phyloP scores from a whole-genome alignment of 1,140 invertebrate species.

The Eriocheir sinensis region DNA sequence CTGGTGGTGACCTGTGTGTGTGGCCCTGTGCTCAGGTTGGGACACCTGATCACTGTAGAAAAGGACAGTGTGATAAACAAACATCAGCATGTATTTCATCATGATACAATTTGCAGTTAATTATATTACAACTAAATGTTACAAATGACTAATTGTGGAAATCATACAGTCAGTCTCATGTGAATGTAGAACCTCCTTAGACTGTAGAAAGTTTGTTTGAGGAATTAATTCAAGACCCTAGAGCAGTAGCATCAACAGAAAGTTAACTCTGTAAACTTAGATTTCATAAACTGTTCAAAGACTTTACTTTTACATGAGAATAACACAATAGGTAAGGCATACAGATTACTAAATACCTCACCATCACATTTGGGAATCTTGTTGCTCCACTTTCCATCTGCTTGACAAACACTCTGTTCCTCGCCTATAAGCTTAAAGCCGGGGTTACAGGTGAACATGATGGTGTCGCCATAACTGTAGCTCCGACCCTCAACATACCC shows the following conservation, averaged over 20 bases:
- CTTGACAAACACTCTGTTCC: constrained; percentile 71
- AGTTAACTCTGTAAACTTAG: too few relatives aligned
- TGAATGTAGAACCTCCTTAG: too few relatives aligned
- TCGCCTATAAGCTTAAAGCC: constrained; percentile 84
- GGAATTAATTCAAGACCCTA: too few relatives aligned
- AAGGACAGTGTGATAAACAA: neutral
- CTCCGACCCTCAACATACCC: constrained; percentile 83
- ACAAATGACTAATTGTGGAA: too few relatives aligned
- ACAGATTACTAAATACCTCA: constrained; percentile 46
- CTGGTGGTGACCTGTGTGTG: constrained; percentile 65
- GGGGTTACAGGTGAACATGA: constrained; percentile 83
- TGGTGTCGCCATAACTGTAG: constrained; percentile 84
- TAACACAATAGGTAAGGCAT: too few relatives aligned
- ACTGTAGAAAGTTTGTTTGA: too few relatives aligned
- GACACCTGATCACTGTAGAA: constrained; percentile 78
- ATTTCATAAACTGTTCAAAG: too few relatives aligned
- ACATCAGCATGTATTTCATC: neutral
- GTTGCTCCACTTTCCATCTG: constrained; percentile 78
- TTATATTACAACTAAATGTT: too few relatives aligned
- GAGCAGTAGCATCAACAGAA: too few relatives aligned
- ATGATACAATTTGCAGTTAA: too few relatives aligned
- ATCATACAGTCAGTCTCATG: too few relatives aligned
- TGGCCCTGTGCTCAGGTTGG: constrained; percentile 63
- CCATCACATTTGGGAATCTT: constrained; percentile 68
- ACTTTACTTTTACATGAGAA: too few relatives aligned